Evolutionary conservation across 2,888 invertebrate genomes (phyloP).

Genomic region (Orthosia gracilis): DNA sequence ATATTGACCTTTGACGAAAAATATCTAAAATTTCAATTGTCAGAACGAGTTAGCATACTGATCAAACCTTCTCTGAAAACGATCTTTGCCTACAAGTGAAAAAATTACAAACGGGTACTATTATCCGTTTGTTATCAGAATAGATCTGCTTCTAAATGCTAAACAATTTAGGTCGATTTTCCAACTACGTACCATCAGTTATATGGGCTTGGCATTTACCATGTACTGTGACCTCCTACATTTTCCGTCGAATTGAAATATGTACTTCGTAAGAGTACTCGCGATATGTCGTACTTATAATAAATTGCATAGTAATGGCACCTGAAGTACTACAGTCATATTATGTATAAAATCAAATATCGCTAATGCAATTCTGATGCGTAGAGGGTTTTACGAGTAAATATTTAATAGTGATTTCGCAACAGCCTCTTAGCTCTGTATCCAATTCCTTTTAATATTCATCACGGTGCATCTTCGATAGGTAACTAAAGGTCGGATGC

Average conservation of each 20-base stretch:
- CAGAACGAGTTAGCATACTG: background rate
- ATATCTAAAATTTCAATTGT: background rate
- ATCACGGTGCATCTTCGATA: conserved; percentile 64
- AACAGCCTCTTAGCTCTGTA: conserved; percentile 66
- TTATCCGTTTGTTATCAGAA: conserved; percentile 26
- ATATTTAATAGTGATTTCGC: conserved; percentile 64
- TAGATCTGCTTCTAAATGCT: conserved; percentile 32
- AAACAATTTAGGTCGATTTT: conserved; percentile 38
- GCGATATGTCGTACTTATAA: conserved; percentile 32
- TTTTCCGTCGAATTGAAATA: conserved; percentile 47
- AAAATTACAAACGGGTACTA: conserved; percentile 8
- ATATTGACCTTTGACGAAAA: background rate
- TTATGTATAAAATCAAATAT: conserved; percentile 53
- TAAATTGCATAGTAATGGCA: conserved; percentile 54
- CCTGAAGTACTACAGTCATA: conserved; percentile 4
- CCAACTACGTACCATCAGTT: background rate
- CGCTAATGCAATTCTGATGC: conserved; percentile 64
- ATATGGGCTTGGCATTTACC: conserved; percentile 45
- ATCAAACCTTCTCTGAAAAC: background rate
- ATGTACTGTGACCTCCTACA: conserved; percentile 40
- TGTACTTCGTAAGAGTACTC: conserved; percentile 35
- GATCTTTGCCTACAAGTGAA: background rate
- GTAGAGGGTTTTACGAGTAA: conserved; percentile 50
- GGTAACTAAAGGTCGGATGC: conserved; percentile 67
- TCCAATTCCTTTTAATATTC: conserved; percentile 68